Conservation (phyloP, 2,888 invertebrate genomes). For the Odontocolon sp. region DNA sequence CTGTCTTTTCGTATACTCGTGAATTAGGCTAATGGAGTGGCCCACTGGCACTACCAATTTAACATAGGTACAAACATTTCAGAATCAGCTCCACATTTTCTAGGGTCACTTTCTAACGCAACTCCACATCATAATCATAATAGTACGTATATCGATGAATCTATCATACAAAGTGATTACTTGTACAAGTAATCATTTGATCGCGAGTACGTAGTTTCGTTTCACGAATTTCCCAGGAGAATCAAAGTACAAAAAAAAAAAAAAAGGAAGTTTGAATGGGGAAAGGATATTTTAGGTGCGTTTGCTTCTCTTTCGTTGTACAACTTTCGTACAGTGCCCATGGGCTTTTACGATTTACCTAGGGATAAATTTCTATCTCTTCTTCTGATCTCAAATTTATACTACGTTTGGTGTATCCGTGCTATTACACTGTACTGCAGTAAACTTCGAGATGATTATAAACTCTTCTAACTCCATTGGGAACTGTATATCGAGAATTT, state of each 20-base stretch:
- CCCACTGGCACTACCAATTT: slow-evolving; percentile 33
- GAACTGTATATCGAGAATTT: slow-evolving; percentile 26
- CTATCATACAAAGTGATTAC: slow-evolving; percentile 44
- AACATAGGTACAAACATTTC: slow-evolving; percentile 43
- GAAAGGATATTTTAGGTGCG: neutral
- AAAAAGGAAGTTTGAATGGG: neutral
- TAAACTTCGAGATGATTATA: slow-evolving; percentile 26
- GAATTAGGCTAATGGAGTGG: slow-evolving; percentile 52
- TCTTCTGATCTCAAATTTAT: neutral
- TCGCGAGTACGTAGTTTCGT: slow-evolving; percentile 18
- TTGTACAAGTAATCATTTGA: slow-evolving; percentile 26
- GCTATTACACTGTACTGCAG: slow-evolving; percentile 5
- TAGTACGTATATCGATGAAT: slow-evolving; percentile 14
- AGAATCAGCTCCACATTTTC: slow-evolving; percentile 33
- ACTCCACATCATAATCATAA: no score
- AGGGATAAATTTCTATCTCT: slow-evolving; percentile 36
- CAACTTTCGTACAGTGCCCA: slow-evolving; percentile 32
- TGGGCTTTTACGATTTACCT: slow-evolving; percentile 32
- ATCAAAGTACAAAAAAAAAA: neutral
- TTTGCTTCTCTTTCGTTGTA: slow-evolving; percentile 2
- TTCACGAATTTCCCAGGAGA: slow-evolving; percentile 53
- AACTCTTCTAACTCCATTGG: slow-evolving; percentile 27
- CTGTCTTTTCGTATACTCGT: slow-evolving; percentile 19
- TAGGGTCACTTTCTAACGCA: slow-evolving; percentile 11
- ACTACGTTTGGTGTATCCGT: neutral